Evolutionary conservation across 2,113 vertebrate species (phyloP), one percentile per base, ranked within the genome.

Genomic region (Nycticebus coucang): DNA sequence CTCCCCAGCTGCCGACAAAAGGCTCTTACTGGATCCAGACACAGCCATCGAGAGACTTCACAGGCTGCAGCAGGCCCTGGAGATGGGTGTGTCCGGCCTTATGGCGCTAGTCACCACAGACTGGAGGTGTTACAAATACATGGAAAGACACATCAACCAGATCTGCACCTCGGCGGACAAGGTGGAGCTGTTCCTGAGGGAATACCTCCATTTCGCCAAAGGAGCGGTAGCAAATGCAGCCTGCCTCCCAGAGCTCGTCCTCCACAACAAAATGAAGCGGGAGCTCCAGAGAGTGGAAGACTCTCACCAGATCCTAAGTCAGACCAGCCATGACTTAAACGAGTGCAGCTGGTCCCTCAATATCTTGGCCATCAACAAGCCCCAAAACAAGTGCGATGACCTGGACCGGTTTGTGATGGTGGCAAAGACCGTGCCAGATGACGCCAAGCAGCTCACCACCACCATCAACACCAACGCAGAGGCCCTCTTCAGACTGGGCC

Each of bases 321-420:
- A 99, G 96, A 99, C 98, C 95, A 98, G 98, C 94, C 99, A 99
- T 0, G 98, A 98, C 85, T 96, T 99, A 95, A 99, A 98, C 68
- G 99, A 98, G 94, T 98, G 98, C 96, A 98, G 97, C 97, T 99
- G 99, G 99, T 98, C 99, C 15, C 97, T 99, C 92, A 99, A 99
- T 0, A 80, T 99, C 33, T 97, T 99, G 10, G 98, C 97, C 28
- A 75, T 97, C 78, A 99, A 98, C 94, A 99, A 98, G 93, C 98
- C 98, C 62, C 99, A 99, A 75, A 98, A 97, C 98, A 99, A 99
- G 96, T 99, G 98, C 4, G 99, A 99, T 13, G 99, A 99, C 87
- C 98, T 99, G 97, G 99, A 99, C 75, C 98, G 99, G 71, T 99
- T 99, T 71, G 97, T 99, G 55, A 99, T 99, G 99, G 99, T 99